Evolutionary conservation across 1,140 invertebrate genomes (phyloP).

Genomic region (Idris sp.): DNA sequence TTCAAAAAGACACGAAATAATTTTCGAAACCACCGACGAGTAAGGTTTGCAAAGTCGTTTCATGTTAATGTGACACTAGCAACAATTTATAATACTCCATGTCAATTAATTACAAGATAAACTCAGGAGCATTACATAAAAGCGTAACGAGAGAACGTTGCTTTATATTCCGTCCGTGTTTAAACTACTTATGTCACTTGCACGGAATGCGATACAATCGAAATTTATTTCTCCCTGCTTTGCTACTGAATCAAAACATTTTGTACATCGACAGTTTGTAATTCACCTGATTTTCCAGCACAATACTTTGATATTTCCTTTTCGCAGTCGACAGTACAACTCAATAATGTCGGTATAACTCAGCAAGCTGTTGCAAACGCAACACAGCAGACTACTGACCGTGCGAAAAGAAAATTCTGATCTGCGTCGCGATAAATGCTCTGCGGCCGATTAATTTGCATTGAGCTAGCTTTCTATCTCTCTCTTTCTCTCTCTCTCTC

Average conservation of each 20-base stretch:
- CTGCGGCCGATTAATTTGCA: conserved; percentile 44
- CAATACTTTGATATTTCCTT: conserved; percentile 42
- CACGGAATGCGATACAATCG: conserved; percentile 26
- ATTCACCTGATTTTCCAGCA: conserved; percentile 29
- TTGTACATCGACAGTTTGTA: conserved; percentile 23
- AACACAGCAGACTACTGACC: conserved; percentile 23
- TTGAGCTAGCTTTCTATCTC: no score
- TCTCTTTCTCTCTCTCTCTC: no score
- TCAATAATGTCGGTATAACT: conserved; percentile 37
- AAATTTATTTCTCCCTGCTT: conserved; percentile 21
- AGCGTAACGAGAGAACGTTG: conserved; percentile 13
- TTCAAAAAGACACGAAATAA: no score
- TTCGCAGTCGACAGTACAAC: conserved; percentile 23
- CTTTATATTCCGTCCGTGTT: conserved; percentile 1
- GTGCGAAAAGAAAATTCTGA: conserved; percentile 49
- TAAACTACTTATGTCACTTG: conserved; percentile 30
- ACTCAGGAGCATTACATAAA: conserved; percentile 11
- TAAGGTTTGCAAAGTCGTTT: conserved; percentile 1
- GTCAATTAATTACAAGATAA: conserved; percentile 23
- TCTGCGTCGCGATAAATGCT: conserved; percentile 33
- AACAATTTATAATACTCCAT: conserved; percentile 12
- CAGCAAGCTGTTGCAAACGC: conserved; percentile 8
- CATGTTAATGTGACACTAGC: conserved; percentile 6
- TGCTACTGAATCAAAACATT: conserved; percentile 30
- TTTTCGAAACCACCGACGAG: no score